A percentile compares a stretch with the other conserved stretches of the same genome.
These are phyloP conservation scores for Cichlasoma orientale DNA, from an alignment of 2,797 vertebrate genomes.

Conservation along the genomic window DNA sequence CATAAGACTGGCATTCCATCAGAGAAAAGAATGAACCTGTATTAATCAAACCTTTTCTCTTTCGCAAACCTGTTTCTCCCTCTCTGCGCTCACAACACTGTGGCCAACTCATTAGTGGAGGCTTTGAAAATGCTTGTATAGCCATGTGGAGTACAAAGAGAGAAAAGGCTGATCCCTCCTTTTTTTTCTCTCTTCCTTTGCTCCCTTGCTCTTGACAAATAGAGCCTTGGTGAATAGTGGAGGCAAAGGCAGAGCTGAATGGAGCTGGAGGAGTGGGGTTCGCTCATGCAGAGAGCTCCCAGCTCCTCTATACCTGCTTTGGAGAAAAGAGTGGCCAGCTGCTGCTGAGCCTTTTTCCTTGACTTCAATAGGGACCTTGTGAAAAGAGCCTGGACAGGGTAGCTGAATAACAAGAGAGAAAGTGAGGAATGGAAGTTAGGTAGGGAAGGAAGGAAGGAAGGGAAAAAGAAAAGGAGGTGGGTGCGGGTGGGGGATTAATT, in stretches of 20 bases:
- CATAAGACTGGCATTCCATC: slow-evolving; percentile 58
- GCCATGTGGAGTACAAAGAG: slow-evolving; percentile 72
- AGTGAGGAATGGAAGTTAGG: slow-evolving; percentile 67
- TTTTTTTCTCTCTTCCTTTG: slow-evolving; percentile 35
- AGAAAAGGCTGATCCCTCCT: slow-evolving; percentile 70
- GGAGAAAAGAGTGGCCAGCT: slow-evolving; percentile 80
- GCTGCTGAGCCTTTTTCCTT: slow-evolving; percentile 75
- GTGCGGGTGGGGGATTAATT: slow-evolving; percentile 1
- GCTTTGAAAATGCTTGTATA: slow-evolving; percentile 72
- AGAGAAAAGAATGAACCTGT: slow-evolving; percentile 50
- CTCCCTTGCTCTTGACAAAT: slow-evolving; percentile 74
- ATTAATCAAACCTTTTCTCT: slow-evolving; percentile 75
- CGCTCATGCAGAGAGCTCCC: slow-evolving; percentile 80
- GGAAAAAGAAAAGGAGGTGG: slow-evolving; percentile 5
- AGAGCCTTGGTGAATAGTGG: slow-evolving; percentile 69
- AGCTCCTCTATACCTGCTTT: slow-evolving; percentile 74
- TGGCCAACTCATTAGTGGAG: slow-evolving; percentile 73
- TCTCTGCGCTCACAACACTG: slow-evolving; percentile 45
- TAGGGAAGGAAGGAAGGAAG: slow-evolving; percentile 36
- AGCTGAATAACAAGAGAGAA: slow-evolving; percentile 70
- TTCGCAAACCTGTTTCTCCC: slow-evolving; percentile 60
- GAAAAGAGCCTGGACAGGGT: slow-evolving; percentile 75
- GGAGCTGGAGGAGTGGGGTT: slow-evolving; percentile 72
- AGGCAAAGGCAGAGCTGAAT: slow-evolving; percentile 71
- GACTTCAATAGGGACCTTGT: slow-evolving; percentile 77